Percentiles rank a stretch among this genome's conserved stretches.
Evolutionary conservation across 1,140 invertebrate genomes (phyloP).

Genomic region (Tetragnatha versicolor): DNA sequence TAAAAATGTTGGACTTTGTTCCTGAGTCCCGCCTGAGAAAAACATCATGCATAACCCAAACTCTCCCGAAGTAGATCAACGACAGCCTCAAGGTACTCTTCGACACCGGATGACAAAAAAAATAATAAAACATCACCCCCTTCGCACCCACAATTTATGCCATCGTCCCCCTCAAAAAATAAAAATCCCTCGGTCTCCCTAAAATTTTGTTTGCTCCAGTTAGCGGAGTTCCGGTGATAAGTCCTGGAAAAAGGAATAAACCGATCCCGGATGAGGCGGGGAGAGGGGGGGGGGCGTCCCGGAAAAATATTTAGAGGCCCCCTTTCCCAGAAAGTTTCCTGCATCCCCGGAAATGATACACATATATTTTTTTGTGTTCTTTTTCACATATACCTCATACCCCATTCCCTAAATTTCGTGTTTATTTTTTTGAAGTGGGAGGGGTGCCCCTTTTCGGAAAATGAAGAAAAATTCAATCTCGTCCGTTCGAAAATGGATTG

Average conservation of each 20-base stretch:
- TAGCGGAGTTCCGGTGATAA: constrained; percentile 32
- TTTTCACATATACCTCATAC: neutral
- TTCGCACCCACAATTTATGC: constrained; percentile 15
- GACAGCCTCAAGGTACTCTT: neutral
- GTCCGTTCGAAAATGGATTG: constrained; percentile 1
- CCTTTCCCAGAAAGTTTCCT: constrained; percentile 16
- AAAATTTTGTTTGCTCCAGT: constrained; percentile 37
- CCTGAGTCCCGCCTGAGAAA: too few species aligned
- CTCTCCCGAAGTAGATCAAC: neutral
- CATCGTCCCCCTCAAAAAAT: neutral
- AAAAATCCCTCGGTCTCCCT: neutral
- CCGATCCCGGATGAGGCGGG: neutral
- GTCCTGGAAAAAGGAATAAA: neutral
- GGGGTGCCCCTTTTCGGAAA: neutral
- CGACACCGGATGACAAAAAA: neutral
- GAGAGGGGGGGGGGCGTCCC: neutral
- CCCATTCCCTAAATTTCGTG: neutral
- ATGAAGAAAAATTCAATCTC: constrained; percentile 13
- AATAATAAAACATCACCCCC: neutral
- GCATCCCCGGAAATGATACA: constrained; percentile 30
- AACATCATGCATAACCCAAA: neutral
- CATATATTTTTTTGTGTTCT: neutral
- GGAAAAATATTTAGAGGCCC: constrained; percentile 12
- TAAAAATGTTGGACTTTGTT: too few species aligned
- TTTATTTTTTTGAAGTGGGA: constrained; percentile 7